Conservation (phyloP, 1,140 invertebrate species). For the Halesus radiatus region DNA sequence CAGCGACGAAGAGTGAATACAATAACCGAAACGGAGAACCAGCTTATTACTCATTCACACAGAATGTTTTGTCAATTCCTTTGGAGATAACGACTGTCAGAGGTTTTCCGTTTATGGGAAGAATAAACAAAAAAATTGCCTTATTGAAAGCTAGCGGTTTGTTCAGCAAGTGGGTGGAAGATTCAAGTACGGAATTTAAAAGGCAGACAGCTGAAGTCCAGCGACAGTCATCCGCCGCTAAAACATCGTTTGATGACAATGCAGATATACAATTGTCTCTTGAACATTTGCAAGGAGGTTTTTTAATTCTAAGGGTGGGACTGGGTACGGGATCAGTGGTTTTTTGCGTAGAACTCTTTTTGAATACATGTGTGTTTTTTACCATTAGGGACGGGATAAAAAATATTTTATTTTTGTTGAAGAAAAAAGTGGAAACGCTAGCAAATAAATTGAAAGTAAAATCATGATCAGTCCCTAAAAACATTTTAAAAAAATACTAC, state of each 20-base stretch:
- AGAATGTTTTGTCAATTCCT: constrained; percentile 67
- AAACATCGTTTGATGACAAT: constrained; percentile 16
- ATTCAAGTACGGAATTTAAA: constrained; percentile 56
- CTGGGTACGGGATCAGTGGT: constrained; percentile 58
- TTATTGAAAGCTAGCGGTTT: constrained; percentile 66
- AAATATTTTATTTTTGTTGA: background rate
- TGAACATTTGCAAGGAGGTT: constrained; percentile 68
- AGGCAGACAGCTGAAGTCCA: constrained; percentile 48
- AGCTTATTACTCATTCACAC: constrained; percentile 63
- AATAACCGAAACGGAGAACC: constrained; percentile 60
- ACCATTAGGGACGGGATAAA: background rate
- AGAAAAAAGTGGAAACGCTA: too few species aligned
- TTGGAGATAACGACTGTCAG: constrained; percentile 68
- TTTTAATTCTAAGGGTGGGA: constrained; percentile 65
- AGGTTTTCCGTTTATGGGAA: constrained; percentile 69
- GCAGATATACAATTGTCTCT: constrained; percentile 64
- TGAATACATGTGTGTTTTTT: background rate
- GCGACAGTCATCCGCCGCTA: constrained; percentile 46
- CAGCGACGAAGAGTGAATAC: constrained; percentile 62
- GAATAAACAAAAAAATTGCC: constrained; percentile 64
- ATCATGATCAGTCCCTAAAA: too few species aligned
- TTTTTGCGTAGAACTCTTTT: constrained; percentile 59
- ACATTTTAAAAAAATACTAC: too few species aligned
- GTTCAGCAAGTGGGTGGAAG: constrained; percentile 59
- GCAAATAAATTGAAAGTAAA: too few species aligned